Evolutionary conservation across 53 echinoderm and acorn worm genomes (phyloP).

Genomic region (Henricia sp.): DNA sequence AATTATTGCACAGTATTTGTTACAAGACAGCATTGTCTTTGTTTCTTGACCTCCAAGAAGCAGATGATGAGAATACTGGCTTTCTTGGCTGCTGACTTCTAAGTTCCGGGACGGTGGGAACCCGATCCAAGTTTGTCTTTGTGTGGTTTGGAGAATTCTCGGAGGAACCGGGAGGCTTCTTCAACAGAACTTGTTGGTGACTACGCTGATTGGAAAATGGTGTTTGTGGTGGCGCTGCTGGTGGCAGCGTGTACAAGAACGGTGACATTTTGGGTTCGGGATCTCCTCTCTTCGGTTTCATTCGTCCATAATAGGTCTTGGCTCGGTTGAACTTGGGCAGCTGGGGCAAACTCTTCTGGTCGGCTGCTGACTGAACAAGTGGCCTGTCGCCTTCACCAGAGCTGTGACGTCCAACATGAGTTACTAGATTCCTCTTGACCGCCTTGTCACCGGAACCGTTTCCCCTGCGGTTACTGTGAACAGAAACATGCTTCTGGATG

Average conservation of each 20-base stretch:
- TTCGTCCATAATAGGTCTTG: slow-evolving; percentile 49
- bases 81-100: slow-evolving; percentile 25
- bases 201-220: neutral
- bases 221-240: slow-evolving; percentile 4
- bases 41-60: slow-evolving; percentile 74
- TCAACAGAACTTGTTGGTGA: neutral
- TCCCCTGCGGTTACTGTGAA: slow-evolving; percentile 52
- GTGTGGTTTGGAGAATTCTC: slow-evolving; percentile 10
- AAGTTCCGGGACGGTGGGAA: neutral
- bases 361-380: neutral
- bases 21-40: slow-evolving; percentile 19
- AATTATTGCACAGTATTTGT: no score
- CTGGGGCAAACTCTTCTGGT: slow-evolving; percentile 46
- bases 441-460: slow-evolving; percentile 29
- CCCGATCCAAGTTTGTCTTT: neutral
- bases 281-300: slow-evolving; percentile 15
- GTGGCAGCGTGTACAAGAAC: slow-evolving; percentile 29
- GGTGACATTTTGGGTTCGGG: slow-evolving; percentile 14
- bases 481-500: slow-evolving; percentile 59
- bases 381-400: slow-evolving; percentile 2
- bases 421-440: slow-evolving; percentile 7
- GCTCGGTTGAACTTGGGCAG: slow-evolving; percentile 58
- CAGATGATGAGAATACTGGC: slow-evolving; percentile 80
- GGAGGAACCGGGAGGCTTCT: slow-evolving; percentile 9
- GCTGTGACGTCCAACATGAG: slow-evolving; percentile 10